Percentiles rank a stretch among this genome's conserved stretches.
Conservation (phyloP, 2,113 vertebrate species). For the Mastomys coucha region DNA sequence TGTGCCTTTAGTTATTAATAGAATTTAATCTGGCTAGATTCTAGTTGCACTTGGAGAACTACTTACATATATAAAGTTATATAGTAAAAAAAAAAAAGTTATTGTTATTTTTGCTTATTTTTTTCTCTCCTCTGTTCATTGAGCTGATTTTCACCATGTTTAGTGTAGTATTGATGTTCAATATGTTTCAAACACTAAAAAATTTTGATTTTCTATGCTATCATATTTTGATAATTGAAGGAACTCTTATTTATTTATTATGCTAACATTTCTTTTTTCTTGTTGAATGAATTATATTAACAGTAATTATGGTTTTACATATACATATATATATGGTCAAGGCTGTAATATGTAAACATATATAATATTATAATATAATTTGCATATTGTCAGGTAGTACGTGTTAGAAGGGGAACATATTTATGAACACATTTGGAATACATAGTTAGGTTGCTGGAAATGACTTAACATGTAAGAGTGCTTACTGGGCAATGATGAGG, state of each 20-base stretch:
- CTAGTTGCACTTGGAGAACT: neutral
- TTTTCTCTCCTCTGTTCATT: neutral
- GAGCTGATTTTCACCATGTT: neutral
- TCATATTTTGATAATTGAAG: neutral
- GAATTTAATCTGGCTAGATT: neutral
- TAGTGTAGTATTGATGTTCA: neutral
- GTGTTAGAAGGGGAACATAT: neutral
- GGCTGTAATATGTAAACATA: neutral
- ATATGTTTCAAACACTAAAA: neutral
- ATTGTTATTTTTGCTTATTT: neutral
- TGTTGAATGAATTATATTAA: conserved; percentile 34
- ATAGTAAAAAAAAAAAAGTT: too few species aligned
- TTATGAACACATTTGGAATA: neutral
- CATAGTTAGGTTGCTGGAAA: neutral
- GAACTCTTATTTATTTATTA: neutral
- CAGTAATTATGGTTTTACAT: neutral
- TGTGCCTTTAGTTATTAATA: neutral
- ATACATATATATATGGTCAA: too few species aligned
- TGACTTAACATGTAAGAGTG: neutral
- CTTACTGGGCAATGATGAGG: neutral
- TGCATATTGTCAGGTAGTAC: neutral
- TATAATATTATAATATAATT: neutral
- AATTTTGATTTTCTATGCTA: neutral
- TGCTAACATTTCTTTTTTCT: neutral
- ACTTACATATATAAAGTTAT: neutral